Base-by-base conservation (phyloP, 35 echinoderm and acorn worm genomes). In the Apostichopus parvimensis region DNA sequence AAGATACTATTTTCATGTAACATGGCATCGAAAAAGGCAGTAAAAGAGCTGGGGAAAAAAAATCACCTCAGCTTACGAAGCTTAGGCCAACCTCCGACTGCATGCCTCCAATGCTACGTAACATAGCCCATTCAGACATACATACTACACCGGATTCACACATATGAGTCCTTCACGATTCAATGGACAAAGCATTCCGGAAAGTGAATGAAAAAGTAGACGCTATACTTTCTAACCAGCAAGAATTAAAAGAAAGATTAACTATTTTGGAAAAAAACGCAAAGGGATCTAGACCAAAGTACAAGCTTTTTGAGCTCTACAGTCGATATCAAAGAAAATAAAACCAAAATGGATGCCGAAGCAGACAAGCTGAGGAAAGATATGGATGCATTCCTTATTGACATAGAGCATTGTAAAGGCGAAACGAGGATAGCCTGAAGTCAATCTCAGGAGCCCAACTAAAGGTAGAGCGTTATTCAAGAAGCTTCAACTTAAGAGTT, bases 11-110 rank as follows among this genome's bases (percentile, higher is more conserved):
- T n/a, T n/a, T n/a, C n/a, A n/a, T n/a, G n/a, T n/a, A n/a, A n/a
- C 77, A 78, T 78, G 77, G 18, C 77, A 23, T 78, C 77, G n/a
- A 78, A 78, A 34, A 78, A 78, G 77, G 20, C 26, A 17, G 9
- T 9, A 21, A 78, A 78, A 21, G 77, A 23, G 8, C 9, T 21
- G 8, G 20, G 1, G 8, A 4, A 78, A 78, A n/a, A 78, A 78
- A 78, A 25, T 78, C 77, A 78, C 20, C 20, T 9, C 77, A 78
- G 20, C 8, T 21, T 34, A 8, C 77, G n/a, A 5, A 78, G 20
- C 77, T 78, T 9, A 21, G 26, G 11, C 9, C 77, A 17, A 21
- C 6, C 9, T 14, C 9, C 9, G 9, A 78, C 25, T 14, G 9
- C 9, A 21, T n/a, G 17, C 76, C 24, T 25, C 24, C 24, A 25